Conservation (phyloP, 2,888 invertebrate species). For the Caradrina kadenii region DNA sequence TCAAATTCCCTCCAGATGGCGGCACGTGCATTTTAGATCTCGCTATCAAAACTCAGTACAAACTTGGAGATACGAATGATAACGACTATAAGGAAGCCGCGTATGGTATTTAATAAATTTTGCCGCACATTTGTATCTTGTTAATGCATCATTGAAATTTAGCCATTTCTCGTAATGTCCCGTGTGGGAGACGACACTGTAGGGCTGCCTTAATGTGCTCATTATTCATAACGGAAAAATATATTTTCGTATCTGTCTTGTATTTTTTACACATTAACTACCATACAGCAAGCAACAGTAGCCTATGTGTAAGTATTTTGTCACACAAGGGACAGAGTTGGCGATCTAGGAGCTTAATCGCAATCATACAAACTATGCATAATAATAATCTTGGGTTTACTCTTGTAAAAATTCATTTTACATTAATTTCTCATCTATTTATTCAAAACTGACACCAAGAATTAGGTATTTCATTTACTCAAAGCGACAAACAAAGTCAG, state of each 20-base stretch:
- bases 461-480: not conserved
- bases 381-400: not conserved
- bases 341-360: not conserved
- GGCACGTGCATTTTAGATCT: slow-evolving; percentile 53
- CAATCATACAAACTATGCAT: not conserved
- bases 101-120: slow-evolving; percentile 58
- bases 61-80: slow-evolving; percentile 57
- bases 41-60: slow-evolving; percentile 54
- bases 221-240: slow-evolving; percentile 8
- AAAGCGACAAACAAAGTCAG: slow-evolving; percentile 18
- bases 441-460: not conserved
- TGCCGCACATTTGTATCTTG: slow-evolving; percentile 58
- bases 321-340: not conserved
- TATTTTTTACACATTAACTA: slow-evolving; percentile 6
- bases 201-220: slow-evolving; percentile 35
- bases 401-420: too few species aligned
- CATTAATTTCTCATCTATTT: not conserved
- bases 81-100: slow-evolving; percentile 58
- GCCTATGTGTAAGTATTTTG: not conserved
- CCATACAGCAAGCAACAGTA: not conserved
- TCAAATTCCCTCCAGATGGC: slow-evolving; percentile 29
- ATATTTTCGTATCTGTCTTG: not conserved
- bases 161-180: slow-evolving; percentile 61
- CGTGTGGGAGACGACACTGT: slow-evolving; percentile 2
- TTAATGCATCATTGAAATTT: slow-evolving; percentile 71